Percentiles rank a stretch among this genome's conserved stretches.
phyloP scores from a whole-genome alignment of 1,140 invertebrate genomes.

The Mesaphorura yosii region DNA sequence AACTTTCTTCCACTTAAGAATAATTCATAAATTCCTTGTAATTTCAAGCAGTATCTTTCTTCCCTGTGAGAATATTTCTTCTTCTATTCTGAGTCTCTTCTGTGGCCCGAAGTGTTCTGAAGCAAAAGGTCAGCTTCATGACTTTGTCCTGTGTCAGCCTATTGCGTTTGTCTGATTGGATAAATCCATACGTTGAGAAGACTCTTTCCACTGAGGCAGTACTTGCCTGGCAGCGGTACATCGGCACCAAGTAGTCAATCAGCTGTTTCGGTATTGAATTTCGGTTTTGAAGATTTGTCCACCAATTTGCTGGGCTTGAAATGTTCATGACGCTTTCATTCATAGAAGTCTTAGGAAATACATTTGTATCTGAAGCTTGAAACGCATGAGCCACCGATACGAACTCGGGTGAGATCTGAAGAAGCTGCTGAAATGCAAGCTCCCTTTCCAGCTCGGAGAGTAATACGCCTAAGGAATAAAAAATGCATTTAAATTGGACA shows the following conservation, averaged over 20 bases:
- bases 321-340: neutral
- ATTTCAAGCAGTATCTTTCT: too few species aligned
- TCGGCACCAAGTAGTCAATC: neutral
- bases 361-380: neutral
- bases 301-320: neutral
- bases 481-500: too few species aligned
- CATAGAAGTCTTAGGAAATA: neutral
- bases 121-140: constrained; percentile 4
- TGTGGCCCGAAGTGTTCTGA: neutral
- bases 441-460: too few species aligned
- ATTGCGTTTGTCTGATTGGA: constrained; percentile 5
- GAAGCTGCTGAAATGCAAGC: neutral
- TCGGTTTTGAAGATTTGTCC: neutral
- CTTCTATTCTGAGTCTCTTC: neutral
- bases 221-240: constrained; percentile 1
- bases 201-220: constrained; percentile 4
- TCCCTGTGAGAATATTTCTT: neutral
- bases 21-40: too few species aligned
- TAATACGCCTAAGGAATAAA: too few species aligned
- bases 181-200: constrained; percentile 7
- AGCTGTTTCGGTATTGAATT: neutral
- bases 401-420: neutral
- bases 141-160: neutral
- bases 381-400: neutral
- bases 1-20: too few species aligned